Evolutionary conservation across 1,140 invertebrate species (phyloP), one percentile per base, ranked within the genome.

Genomic region (Lepeophtheirus salmonis): DNA sequence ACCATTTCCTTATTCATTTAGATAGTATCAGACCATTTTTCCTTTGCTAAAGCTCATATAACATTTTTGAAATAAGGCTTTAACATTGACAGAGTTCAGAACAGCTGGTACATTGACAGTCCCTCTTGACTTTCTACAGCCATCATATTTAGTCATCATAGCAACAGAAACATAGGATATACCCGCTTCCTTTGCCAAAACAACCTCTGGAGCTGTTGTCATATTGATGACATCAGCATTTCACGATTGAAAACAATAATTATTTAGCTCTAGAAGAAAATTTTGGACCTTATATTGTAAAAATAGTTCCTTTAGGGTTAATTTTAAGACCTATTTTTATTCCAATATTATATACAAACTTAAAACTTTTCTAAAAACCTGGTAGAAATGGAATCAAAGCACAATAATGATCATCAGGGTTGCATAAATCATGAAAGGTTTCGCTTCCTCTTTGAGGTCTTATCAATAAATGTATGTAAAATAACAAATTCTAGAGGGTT

Each of bases 131-230:
- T 86, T 82, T 68, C 79, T 72, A 94, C 95, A 98, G 67, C 90
- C 96, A 72, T 98, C 95, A 68, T 97, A 97, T 74, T 99, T 95
- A 0, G 95, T 99, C 14, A 86, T 84, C 68, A 98, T 78, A 3
- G 89, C 94, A 23, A 98, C 74, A 1, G 84, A 77, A 2, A 83
- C 87, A 73, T 99, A 99, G 53, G 86, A 80, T 58, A 99, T 69
- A 0, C 92, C 92, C 14, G 86, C 81, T 75, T 99, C 95, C 72
- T 91, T 94, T 0, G 95, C 94, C 53, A 97, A 68, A 25, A 83
- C 78, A 13, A 89, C 92, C 76, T 99, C 95, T 1, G 95, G 95
- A 26, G 88, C 84, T 25, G 84, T 83, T 13, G 92, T 98, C 95
- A 99, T 99, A 68, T 92, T 95, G 50, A 97, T 80, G 22, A 96